Conservation (phyloP, 2,797 vertebrate genomes). For the Xenentodon cancila region DNA sequence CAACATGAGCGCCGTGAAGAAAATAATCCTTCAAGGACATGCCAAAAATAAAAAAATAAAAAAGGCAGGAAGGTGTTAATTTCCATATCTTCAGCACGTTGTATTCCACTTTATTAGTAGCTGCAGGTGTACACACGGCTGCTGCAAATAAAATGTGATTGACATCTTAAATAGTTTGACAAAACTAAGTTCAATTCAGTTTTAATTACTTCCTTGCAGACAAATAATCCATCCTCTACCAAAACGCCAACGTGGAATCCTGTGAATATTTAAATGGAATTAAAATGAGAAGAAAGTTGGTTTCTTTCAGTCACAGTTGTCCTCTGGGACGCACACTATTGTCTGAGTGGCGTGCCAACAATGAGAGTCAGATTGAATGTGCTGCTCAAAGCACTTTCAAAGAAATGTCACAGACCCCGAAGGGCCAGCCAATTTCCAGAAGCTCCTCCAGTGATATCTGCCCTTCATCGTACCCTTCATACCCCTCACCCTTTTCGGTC, state of each 20-base stretch:
- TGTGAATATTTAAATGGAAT: constrained; percentile 1
- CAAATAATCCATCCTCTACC: too few species aligned
- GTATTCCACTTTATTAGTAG: too few species aligned
- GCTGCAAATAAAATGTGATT: too few species aligned
- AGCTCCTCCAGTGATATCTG: constrained; percentile 54
- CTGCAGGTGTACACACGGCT: too few species aligned
- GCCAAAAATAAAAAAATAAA: too few species aligned
- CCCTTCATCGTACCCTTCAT: constrained; percentile 56
- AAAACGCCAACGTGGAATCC: neutral
- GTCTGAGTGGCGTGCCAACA: constrained; percentile 40
- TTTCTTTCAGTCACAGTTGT: constrained; percentile 21
- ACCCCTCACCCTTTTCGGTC: constrained; percentile 3
- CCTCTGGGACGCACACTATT: constrained; percentile 6
- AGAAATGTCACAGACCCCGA: constrained; percentile 67
- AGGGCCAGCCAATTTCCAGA: constrained; percentile 57
- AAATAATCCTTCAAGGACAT: too few species aligned
- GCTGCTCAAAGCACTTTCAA: constrained; percentile 64
- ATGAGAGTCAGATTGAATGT: constrained; percentile 49
- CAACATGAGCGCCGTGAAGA: too few species aligned
- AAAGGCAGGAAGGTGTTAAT: too few species aligned
- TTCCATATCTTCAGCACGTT: too few species aligned
- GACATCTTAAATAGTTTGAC: too few species aligned
- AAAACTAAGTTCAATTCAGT: too few species aligned
- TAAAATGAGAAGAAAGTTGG: constrained; percentile 6
- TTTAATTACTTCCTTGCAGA: neutral